phyloP scores from a whole-genome alignment of 2,113 vertebrate genomes.

The Scophthalmus maximus region DNA sequence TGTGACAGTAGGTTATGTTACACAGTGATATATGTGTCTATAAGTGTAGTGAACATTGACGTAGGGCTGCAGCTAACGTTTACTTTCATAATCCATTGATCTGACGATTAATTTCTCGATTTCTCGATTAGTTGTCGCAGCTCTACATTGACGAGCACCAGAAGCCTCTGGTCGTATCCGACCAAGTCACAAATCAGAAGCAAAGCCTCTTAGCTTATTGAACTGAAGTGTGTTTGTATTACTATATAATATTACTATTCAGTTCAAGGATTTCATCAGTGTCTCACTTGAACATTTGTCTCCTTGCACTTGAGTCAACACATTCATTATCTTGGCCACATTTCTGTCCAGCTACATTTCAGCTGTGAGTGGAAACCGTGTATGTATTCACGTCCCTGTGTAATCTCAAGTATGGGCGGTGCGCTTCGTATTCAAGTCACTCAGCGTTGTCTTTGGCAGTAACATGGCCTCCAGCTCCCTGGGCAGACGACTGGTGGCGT shows the following conservation, averaged over 20 bases:
- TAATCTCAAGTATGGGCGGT: not conserved
- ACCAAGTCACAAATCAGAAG: not conserved
- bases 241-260: not conserved
- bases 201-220: not conserved
- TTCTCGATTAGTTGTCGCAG: too few species aligned
- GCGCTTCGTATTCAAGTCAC: not conserved
- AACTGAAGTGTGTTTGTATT: not conserved
- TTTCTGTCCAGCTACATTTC: too few species aligned
- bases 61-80: too few species aligned
- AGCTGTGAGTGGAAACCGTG: not conserved
- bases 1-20: not conserved
- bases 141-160: too few species aligned
- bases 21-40: not conserved
- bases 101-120: too few species aligned
- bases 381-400: not conserved
- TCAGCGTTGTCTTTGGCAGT: not conserved
- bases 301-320: too few species aligned
- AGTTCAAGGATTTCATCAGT: not conserved
- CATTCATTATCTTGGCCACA: too few species aligned
- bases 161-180: not conserved
- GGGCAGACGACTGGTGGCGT: slow-evolving; percentile 78
- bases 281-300: too few species aligned
- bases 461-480: slow-evolving; percentile 70
- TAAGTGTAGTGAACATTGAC: too few species aligned
- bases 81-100: too few species aligned